Conservation (phyloP, 2,797 vertebrate species). For the Crocidura indochinensis region DNA sequence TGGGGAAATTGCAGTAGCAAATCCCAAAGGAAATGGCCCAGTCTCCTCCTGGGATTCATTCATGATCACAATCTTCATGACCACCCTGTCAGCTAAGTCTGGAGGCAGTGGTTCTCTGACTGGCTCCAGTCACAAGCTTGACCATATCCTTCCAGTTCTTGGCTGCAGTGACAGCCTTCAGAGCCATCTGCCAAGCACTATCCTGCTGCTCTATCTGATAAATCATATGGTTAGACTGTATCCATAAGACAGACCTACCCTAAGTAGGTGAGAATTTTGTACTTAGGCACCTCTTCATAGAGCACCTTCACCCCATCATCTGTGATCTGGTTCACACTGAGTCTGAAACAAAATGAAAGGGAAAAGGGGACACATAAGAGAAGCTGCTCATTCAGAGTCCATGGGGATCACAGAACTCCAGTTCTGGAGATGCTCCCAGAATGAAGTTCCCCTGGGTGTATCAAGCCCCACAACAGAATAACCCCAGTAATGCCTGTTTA, state of each 20-base stretch:
- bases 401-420: neutral
- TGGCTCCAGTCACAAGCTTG: neutral
- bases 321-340: conserved; percentile 96
- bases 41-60: no score
- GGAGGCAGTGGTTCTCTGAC: neutral
- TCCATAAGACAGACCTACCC: conserved; percentile 91
- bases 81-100: no score
- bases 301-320: conserved; percentile 95
- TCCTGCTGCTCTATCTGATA: neutral
- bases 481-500: neutral
- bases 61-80: no score
- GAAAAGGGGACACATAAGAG: neutral
- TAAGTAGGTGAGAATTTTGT: conserved; percentile 92
- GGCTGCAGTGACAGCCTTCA: no score
- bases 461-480: accelerated
- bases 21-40: no score
- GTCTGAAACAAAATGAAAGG: conserved; percentile 88
- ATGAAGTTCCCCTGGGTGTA: neutral
- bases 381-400: neutral
- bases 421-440: neutral
- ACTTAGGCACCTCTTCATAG: conserved; percentile 94
- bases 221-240: neutral
- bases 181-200: neutral
- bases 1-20: no score
- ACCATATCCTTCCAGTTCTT: neutral